A percentile compares a stretch with the other conserved stretches of the same genome.
Conservation (phyloP, 1,140 invertebrate species). For the Dreissena rostriformis region DNA sequence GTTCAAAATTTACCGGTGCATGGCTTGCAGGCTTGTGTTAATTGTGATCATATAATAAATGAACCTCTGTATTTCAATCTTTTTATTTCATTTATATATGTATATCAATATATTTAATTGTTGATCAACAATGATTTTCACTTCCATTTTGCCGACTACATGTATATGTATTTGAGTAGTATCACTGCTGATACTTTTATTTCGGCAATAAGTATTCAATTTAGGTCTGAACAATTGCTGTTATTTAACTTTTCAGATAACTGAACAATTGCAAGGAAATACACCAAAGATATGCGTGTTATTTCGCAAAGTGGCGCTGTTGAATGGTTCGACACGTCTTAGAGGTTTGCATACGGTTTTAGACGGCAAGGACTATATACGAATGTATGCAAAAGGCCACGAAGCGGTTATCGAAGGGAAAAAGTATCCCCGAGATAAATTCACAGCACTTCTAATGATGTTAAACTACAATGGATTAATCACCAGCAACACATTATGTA, state of each 20-base stretch:
- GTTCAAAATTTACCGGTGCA: too few species aligned
- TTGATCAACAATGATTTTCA: too few species aligned
- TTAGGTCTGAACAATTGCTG: neutral
- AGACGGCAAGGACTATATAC: neutral
- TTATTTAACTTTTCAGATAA: neutral
- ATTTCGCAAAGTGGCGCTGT: neutral
- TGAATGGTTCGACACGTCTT: neutral
- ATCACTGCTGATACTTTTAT: neutral
- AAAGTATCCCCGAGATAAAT: conserved; percentile 28
- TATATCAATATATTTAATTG: too few species aligned
- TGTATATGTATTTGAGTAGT: too few species aligned
- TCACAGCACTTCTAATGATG: conserved; percentile 37
- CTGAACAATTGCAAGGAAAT: neutral
- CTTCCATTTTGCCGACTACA: too few species aligned
- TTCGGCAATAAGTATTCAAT: neutral
- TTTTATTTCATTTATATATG: too few species aligned
- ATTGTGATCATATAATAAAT: too few species aligned
- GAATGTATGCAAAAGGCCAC: conserved; percentile 23
- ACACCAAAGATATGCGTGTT: conserved; percentile 9
- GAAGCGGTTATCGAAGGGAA: conserved; percentile 16
- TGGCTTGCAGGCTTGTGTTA: too few species aligned
- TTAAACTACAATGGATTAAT: conserved; percentile 27
- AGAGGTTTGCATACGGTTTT: neutral
- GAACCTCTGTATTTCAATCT: too few species aligned
- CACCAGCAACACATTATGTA: too few species aligned